Percentiles rank a stretch among this genome's conserved stretches.
phyloP scores from a whole-genome alignment of 2,113 vertebrate genomes.

The Cranoglanis bouderius region DNA sequence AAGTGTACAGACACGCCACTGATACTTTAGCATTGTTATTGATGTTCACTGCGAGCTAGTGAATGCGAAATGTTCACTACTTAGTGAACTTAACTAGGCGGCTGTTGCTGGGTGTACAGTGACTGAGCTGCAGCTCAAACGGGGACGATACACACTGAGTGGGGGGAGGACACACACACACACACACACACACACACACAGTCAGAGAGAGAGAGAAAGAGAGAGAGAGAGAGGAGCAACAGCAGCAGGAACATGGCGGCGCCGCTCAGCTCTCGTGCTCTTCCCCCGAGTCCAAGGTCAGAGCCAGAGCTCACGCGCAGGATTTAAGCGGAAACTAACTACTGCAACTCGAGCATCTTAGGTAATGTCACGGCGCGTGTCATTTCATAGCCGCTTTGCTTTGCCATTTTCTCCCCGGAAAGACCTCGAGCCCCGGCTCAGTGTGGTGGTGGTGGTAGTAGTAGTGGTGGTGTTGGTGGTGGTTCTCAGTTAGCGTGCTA shows the following conservation, averaged over 20 bases:
- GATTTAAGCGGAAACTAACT: conserved; percentile 62
- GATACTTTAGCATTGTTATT: not conserved
- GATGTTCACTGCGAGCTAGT: not conserved
- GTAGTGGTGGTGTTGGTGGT: conserved; percentile 29
- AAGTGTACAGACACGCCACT: not conserved
- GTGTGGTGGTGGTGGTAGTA: conserved; percentile 18
- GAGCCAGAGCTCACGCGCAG: conserved; percentile 65
- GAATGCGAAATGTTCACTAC: not conserved
- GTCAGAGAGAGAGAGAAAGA: conserved; percentile 72
- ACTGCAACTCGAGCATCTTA: conserved; percentile 39
- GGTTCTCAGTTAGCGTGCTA: conserved; percentile 23
- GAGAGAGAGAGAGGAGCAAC: conserved; percentile 65
- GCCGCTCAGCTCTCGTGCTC: conserved; percentile 76
- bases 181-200: conserved; percentile 43
- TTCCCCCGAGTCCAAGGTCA: conserved; percentile 79
- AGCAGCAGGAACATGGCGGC: conserved; percentile 78
- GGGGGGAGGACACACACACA: conserved; percentile 18
- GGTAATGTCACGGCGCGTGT: conserved; percentile 32
- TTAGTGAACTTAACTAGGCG: not conserved
- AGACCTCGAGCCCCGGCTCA: conserved; percentile 4
- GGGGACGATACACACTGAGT: conserved; percentile 27
- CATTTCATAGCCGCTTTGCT: conserved; percentile 50
- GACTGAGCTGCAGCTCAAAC: conserved; percentile 13
- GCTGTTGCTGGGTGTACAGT: conserved; percentile 33
- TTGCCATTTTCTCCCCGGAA: conserved; percentile 56